Percentiles rank a stretch among this genome's conserved stretches.
phyloP scores from a whole-genome alignment of 2,113 vertebrate genomes.

The Herpetotheres cachinnans region DNA sequence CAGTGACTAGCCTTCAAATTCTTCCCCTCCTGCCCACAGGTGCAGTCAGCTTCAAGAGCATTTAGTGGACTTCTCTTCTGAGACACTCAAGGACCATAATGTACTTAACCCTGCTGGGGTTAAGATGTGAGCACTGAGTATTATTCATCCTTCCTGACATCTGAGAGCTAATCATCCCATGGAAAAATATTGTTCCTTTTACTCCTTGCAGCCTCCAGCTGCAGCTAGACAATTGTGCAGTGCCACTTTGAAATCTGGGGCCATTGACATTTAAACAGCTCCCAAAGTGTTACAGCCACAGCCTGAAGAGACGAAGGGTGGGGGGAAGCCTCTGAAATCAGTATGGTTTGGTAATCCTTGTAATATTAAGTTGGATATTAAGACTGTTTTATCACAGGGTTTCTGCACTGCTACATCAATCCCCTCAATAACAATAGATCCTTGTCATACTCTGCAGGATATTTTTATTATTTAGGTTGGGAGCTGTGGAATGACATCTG shows the following conservation, averaged over 20 bases:
- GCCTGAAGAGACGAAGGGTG: conserved; percentile 19
- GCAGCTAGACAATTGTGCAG: background rate
- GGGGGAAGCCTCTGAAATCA: background rate
- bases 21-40: background rate
- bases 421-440: conserved; percentile 44
- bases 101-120: background rate
- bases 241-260: background rate
- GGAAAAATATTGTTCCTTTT: background rate
- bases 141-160: background rate
- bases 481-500: background rate
- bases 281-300: background rate
- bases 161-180: background rate
- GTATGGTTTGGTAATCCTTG: conserved; percentile 43
- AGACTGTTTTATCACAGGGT: background rate
- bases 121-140: background rate
- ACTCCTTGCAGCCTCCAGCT: background rate
- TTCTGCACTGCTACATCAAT: conserved; percentile 4
- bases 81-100: background rate
- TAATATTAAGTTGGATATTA: conserved; percentile 59
- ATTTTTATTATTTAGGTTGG: conserved; percentile 48
- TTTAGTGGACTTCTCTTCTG: background rate
- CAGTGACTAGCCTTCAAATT: background rate
- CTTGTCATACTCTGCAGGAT: conserved; percentile 5
- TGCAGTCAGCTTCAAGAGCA: background rate
- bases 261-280: conserved; percentile 25